Evolutionary conservation across 2,113 vertebrate species (phyloP).

Genomic region (Ictidomys tridecemlineatus): DNA sequence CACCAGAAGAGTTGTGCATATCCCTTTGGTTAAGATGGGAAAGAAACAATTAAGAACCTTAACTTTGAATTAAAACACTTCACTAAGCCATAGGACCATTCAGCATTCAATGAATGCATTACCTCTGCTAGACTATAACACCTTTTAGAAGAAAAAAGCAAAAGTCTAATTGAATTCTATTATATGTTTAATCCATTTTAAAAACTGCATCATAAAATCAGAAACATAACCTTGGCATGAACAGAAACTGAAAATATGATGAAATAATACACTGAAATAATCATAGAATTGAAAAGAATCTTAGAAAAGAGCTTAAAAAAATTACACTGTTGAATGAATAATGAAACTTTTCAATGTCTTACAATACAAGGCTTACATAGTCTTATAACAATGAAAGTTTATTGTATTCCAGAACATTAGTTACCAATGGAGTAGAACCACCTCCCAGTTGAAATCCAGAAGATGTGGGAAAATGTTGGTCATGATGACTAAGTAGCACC

Average conservation of each 20-base stretch:
- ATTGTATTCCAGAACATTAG: slow-evolving; percentile 4
- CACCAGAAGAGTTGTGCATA: neutral
- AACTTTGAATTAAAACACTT: neutral
- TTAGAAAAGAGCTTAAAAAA: slow-evolving; percentile 4
- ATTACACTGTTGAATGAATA: neutral
- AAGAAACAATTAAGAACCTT: neutral
- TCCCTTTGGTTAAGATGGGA: neutral
- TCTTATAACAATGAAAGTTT: slow-evolving; percentile 20
- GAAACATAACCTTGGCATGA: slow-evolving; percentile 4
- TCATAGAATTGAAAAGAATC: neutral
- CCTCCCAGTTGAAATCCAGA: neutral
- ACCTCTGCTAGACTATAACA: neutral
- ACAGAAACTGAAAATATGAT: neutral
- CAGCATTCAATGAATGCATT: neutral
- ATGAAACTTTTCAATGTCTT: slow-evolving; percentile 15
- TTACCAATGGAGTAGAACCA: neutral
- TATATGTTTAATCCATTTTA: neutral
- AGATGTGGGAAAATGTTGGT: neutral
- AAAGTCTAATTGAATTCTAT: neutral
- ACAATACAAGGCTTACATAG: neutral
- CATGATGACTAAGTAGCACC: neutral
- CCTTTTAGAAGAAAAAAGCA: neutral
- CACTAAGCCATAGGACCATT: slow-evolving; percentile 21
- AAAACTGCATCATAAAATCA: neutral
- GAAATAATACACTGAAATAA: slow-evolving; percentile 17